These are phyloP conservation scores for Callocephalon fimbriatum DNA, from an alignment of 2,113 vertebrate genomes.

Conservation along the genomic window DNA sequence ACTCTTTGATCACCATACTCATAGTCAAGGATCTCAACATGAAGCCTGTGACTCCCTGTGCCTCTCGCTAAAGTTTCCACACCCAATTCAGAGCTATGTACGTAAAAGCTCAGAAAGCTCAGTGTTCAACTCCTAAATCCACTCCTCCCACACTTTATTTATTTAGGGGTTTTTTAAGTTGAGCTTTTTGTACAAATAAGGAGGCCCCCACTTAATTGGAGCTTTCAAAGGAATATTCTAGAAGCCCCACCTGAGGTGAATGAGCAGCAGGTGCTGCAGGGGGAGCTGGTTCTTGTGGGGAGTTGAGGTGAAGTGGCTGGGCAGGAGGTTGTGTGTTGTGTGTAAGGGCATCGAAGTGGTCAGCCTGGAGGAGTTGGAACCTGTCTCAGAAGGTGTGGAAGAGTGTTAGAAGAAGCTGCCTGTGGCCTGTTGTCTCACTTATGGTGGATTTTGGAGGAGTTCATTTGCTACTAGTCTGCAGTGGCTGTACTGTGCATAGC, in stretches of 20 bases:
- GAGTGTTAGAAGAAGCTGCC: no score
- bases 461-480: fast-evolving
- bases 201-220: fast-evolving
- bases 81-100: fast-evolving
- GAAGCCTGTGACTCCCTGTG: neutral
- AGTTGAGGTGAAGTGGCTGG: fast-evolving
- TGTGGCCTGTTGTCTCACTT: fast-evolving
- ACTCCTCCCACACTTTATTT: fast-evolving
- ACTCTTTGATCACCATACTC: neutral
- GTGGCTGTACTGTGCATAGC: fast-evolving
- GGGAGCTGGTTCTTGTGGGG: fast-evolving
- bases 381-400: fast-evolving
- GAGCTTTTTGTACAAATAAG: neutral
- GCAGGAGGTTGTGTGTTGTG: fast-evolving
- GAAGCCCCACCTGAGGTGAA: neutral
- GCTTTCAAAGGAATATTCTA: fast-evolving
- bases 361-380: fast-evolving
- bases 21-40: fast-evolving
- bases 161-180: neutral
- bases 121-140: neutral
- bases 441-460: fast-evolving
- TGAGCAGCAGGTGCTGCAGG: neutral
- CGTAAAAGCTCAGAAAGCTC: neutral
- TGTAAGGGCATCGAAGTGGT: fast-evolving
- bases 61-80: neutral